These are phyloP conservation scores for Mobula hypostoma DNA, from an alignment of 2,113 vertebrate species.

Conservation along the genomic window DNA sequence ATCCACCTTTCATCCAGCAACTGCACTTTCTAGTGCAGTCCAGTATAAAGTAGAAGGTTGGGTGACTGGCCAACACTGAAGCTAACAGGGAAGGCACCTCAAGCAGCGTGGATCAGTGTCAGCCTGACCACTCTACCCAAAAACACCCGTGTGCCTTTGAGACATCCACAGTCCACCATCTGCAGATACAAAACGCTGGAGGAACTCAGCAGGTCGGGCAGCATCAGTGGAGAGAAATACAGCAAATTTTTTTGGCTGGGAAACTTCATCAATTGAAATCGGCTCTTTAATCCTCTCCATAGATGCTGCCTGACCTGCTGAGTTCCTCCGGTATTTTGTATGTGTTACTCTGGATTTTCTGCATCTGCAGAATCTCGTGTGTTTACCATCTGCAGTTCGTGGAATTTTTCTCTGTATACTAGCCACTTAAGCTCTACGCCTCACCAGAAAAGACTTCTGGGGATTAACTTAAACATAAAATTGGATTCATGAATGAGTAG, in stretches of 20 bases:
- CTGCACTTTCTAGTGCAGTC: too few relatives aligned
- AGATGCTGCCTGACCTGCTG: too few relatives aligned
- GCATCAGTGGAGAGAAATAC: too few relatives aligned
- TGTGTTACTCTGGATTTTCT: too few relatives aligned
- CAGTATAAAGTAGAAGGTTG: not conserved
- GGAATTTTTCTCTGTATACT: not conserved
- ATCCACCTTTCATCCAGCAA: too few relatives aligned
- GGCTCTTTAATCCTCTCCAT: too few relatives aligned
- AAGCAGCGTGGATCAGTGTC: not conserved
- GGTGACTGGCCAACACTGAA: not conserved
- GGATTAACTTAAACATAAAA: not conserved
- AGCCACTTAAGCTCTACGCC: not conserved
- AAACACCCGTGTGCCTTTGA: not conserved
- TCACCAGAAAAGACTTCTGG: not conserved
- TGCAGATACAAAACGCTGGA: not conserved
- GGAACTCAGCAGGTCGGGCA: too few relatives aligned
- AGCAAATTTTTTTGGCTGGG: too few relatives aligned
- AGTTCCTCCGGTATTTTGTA: too few relatives aligned
- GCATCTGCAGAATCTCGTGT: too few relatives aligned
- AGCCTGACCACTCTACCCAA: not conserved
- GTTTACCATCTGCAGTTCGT: not conserved
- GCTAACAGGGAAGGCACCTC: not conserved
- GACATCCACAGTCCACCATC: not conserved
- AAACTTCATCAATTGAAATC: too few relatives aligned
- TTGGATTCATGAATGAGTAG: not conserved